Evolutionary conservation across 2,888 invertebrate genomes (phyloP), one percentile per base, ranked within the genome.

Genomic region (Pediacus dermestoides): DNA sequence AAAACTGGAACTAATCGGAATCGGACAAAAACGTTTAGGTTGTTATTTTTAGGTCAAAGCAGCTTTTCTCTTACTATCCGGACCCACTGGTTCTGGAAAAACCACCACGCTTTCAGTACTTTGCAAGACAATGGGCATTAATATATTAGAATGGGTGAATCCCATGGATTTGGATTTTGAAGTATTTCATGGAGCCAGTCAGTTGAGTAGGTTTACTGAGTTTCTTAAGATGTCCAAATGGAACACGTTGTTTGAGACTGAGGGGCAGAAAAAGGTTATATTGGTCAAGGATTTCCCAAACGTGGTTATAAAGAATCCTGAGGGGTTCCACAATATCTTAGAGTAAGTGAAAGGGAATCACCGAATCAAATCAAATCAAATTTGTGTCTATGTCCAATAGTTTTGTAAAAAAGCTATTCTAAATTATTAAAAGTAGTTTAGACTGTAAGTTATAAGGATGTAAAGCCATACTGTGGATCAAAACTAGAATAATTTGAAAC

Each of bases 11-110:
- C 34, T 42, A 39, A 27, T 32, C n/a, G n/a, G n/a, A n/a, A n/a
- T n/a, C n/a, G n/a, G n/a, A n/a, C n/a, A n/a, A n/a, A n/a, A n/a
- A n/a, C n/a, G n/a, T n/a, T n/a, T 16, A 9, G 10, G 28, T 40
- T 44, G 44, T 7, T 7, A n/a, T 42, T 52, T 46, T 15, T 28
- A 72, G 58, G 57, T 54, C 16, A 66, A 70, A 1, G 67, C 71
- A 46, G 70, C 74, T 34, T 77, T 87, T 47, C 69, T 91, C 22
- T 63, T 92, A 2, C 52, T 93, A 12, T 82, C 82, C 4, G 93
- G 93, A 0, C 88, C 92, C 12, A 78, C 90, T 1, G 93, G 93
- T 0, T 78, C 81, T 60, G 91, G 90, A 0, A 93, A 93, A 71
- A 87, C 90, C 1, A 76, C 81, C 1, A 80, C 88, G 1, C 53